These are phyloP conservation scores for Papilio dardanus DNA, from an alignment of 1,140 invertebrate genomes.

Conservation along the genomic window DNA sequence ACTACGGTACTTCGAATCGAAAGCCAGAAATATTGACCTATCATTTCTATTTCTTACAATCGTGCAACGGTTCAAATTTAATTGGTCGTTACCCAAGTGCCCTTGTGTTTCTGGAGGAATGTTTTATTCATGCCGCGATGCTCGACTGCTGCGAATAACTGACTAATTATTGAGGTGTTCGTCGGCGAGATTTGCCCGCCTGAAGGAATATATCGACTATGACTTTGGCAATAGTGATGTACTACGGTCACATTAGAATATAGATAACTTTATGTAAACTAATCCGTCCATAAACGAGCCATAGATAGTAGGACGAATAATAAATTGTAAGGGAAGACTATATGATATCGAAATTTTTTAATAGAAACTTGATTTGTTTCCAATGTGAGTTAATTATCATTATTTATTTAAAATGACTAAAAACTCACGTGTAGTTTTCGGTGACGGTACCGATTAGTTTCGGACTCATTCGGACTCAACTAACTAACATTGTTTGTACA, in stretches of 20 bases:
- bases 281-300: neutral
- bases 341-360: slow-evolving; percentile 4
- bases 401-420: no score
- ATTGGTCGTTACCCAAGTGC: slow-evolving; percentile 49
- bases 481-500: neutral
- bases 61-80: slow-evolving; percentile 41
- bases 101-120: slow-evolving; percentile 61
- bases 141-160: slow-evolving; percentile 65
- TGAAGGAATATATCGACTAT: slow-evolving; percentile 50
- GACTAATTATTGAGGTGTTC: slow-evolving; percentile 73
- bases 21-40: slow-evolving; percentile 45
- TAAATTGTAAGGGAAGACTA: neutral
- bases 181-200: slow-evolving; percentile 53
- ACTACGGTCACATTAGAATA: slow-evolving; percentile 5
- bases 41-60: slow-evolving; percentile 25
- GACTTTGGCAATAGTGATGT: slow-evolving; percentile 34
- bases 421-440: no score
- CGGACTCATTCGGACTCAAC: no score
- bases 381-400: neutral
- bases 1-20: slow-evolving; percentile 48
- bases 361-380: neutral
- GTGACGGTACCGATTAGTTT: no score
- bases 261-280: neutral
- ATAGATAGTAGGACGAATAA: neutral
- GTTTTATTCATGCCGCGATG: slow-evolving; percentile 76